These are phyloP conservation scores for Sinella curviseta DNA, from an alignment of 1,140 invertebrate genomes.

Conservation along the genomic window DNA sequence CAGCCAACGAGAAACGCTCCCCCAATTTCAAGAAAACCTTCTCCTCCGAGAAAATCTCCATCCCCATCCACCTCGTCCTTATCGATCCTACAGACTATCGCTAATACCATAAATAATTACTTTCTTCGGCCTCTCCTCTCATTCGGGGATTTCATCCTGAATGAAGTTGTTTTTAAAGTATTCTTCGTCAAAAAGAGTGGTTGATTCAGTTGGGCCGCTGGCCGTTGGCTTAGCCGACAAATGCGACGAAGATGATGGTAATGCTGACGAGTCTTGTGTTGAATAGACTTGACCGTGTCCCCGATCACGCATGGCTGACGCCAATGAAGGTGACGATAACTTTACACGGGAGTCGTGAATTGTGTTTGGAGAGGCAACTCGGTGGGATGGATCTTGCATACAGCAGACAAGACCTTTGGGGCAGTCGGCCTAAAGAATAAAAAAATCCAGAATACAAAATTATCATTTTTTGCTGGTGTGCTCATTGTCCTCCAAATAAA, in stretches of 20 bases:
- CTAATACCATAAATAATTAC: too few species aligned
- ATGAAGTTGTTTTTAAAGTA: constrained; percentile 1
- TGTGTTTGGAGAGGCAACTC: neutral
- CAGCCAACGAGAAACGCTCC: too few species aligned
- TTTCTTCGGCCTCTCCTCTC: neutral
- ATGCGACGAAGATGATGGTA: neutral
- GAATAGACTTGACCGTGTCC: neutral
- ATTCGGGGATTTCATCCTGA: constrained; percentile 15
- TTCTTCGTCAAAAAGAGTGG: constrained; percentile 19
- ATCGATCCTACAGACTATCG: too few species aligned
- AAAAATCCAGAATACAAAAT: neutral
- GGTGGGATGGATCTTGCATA: constrained; percentile 17
- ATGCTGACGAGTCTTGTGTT: neutral
- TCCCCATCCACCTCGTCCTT: too few species aligned
- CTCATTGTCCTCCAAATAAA: too few species aligned
- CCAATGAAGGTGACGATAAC: neutral
- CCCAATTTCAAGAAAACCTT: too few species aligned
- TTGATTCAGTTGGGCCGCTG: neutral
- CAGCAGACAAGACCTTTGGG: constrained; percentile 32
- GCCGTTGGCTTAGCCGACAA: neutral
- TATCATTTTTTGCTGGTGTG: neutral
- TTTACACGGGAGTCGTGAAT: neutral
- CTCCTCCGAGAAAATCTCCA: too few species aligned
- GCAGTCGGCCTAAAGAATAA: constrained; percentile 22
- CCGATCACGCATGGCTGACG: neutral